phyloP scores from a whole-genome alignment of 2,113 vertebrate genomes.

The Poecilia latipinna region DNA sequence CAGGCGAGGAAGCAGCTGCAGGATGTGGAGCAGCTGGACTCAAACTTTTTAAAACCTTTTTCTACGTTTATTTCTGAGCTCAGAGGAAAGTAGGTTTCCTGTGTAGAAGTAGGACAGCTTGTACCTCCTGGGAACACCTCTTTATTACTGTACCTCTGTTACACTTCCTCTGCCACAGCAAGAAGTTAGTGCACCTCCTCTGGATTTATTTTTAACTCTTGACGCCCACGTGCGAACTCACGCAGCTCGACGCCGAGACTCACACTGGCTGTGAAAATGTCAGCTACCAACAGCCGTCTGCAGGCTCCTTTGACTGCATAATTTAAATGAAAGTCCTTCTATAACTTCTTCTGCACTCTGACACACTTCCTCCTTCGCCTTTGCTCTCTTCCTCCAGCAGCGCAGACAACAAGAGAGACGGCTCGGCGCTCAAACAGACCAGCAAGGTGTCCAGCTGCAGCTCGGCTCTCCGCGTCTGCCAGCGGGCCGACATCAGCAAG shows the following conservation, averaged over 20 bases:
- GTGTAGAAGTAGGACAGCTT: conserved; percentile 68
- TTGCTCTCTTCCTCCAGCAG: conserved; percentile 63
- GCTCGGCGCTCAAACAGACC: conserved; percentile 63
- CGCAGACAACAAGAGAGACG: conserved; percentile 69
- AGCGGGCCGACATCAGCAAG: conserved; percentile 43
- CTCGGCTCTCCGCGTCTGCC: conserved; percentile 56
- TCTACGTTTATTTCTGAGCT: conserved; percentile 15
- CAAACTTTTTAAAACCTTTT: conserved; percentile 20
- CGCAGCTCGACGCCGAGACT: conserved; percentile 12
- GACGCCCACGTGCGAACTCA: conserved; percentile 28
- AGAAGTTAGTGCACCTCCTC: conserved; percentile 63
- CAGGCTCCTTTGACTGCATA: background rate
- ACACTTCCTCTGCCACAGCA: conserved; percentile 55
- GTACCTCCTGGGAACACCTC: conserved; percentile 62
- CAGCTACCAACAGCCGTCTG: conserved; percentile 1
- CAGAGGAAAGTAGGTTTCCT: conserved; percentile 1
- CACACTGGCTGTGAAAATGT: conserved; percentile 17
- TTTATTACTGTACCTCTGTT: conserved; percentile 22
- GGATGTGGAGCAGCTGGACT: conserved; percentile 64
- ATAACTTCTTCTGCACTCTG: conserved; percentile 13
- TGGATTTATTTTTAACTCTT: conserved; percentile 77
- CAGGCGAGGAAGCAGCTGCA: conserved; percentile 76
- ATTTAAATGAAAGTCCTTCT: background rate
- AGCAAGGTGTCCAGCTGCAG: conserved; percentile 68
- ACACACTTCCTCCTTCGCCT: conserved; percentile 54